These are phyloP conservation scores for Lamellibrachia luymesi DNA, from an alignment of 1,140 invertebrate genomes.

Conservation along the genomic window DNA sequence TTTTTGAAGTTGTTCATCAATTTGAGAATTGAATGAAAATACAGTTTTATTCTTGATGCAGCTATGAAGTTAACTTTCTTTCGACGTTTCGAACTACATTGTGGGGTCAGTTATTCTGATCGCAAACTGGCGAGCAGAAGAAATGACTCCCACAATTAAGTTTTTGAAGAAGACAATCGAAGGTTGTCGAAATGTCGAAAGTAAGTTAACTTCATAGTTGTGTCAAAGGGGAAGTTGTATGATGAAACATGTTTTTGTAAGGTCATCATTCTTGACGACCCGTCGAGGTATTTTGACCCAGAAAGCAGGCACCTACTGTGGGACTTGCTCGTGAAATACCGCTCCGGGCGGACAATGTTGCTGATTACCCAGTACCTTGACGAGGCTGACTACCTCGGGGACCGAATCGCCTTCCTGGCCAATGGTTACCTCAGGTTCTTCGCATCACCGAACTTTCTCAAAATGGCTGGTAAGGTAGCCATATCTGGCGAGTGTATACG, in stretches of 20 bases:
- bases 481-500: neutral
- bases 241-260: neutral
- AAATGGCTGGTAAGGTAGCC: neutral
- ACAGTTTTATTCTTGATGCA: no score
- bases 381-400: slow-evolving; percentile 90
- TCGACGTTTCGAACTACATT: no score
- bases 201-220: neutral
- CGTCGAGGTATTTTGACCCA: neutral
- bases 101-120: no score
- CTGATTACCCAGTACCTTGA: slow-evolving; percentile 98
- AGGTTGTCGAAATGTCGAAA: neutral
- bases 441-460: slow-evolving; percentile 13
- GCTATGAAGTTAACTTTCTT: no score
- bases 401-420: slow-evolving; percentile 64
- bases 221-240: neutral
- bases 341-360: slow-evolving; percentile 64
- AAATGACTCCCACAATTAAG: no score
- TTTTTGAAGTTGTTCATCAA: no score
- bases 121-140: neutral
- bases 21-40: no score
- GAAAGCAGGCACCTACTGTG: neutral
- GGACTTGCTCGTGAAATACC: neutral
- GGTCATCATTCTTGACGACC: neutral
- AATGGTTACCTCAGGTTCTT: slow-evolving; percentile 11
- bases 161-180: neutral